Conservation (phyloP, 2,888 invertebrate genomes). For the Polietes domitor region DNA sequence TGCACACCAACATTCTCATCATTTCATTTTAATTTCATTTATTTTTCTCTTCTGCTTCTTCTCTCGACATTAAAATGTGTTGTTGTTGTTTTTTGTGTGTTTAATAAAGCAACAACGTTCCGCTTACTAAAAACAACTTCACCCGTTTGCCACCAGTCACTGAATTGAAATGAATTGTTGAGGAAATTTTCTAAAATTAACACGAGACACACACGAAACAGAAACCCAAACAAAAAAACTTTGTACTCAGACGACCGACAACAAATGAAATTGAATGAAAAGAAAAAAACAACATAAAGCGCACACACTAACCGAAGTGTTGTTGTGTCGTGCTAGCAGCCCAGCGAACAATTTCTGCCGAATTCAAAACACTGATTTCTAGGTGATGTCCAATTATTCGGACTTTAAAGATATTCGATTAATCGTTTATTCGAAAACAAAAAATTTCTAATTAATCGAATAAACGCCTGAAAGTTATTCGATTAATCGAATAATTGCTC, state of each 20-base stretch:
- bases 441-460: no score
- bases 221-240: slow-evolving; percentile 26
- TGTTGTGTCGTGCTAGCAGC: slow-evolving; percentile 33
- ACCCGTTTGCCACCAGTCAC: slow-evolving; percentile 75
- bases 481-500: no score
- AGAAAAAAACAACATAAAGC: neutral
- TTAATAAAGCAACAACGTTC: slow-evolving; percentile 21
- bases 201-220: slow-evolving; percentile 68
- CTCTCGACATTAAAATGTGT: slow-evolving; percentile 44
- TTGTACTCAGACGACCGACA: slow-evolving; percentile 1
- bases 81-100: slow-evolving; percentile 26
- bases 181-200: slow-evolving; percentile 78
- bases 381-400: no score
- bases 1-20: slow-evolving; percentile 3
- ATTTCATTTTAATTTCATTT: slow-evolving; percentile 25
- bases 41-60: neutral
- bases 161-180: slow-evolving; percentile 78
- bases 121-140: slow-evolving; percentile 65
- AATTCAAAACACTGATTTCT: no score
- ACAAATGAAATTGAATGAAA: slow-evolving; percentile 14
- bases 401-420: no score
- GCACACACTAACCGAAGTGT: slow-evolving; percentile 41
- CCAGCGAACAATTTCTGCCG: no score
- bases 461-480: no score
- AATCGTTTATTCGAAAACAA: no score